Evolutionary conservation across 2,797 vertebrate genomes (phyloP).

Genomic region (Schizopygopsis pylzovi): DNA sequence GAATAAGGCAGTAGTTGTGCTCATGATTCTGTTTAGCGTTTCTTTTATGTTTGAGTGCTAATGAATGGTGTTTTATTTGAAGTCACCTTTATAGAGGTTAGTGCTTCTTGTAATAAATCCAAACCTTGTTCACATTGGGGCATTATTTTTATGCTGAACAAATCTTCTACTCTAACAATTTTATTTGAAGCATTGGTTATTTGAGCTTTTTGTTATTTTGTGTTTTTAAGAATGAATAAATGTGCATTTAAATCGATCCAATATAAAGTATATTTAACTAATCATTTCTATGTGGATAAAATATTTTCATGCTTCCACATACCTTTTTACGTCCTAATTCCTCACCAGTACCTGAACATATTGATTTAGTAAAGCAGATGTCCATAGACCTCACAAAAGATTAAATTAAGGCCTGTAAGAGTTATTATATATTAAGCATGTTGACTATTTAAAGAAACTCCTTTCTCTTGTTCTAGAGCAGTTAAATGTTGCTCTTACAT

Average conservation of each 20-base stretch:
- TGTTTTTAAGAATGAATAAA: neutral
- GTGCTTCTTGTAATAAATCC: neutral
- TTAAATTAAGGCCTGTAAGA: neutral
- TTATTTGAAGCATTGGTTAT: neutral
- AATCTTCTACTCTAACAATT: neutral
- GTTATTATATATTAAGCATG: neutral
- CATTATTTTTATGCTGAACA: neutral
- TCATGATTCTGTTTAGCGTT: neutral
- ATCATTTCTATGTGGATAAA: neutral
- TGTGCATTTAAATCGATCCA: neutral
- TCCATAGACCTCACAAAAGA: neutral
- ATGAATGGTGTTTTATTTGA: neutral
- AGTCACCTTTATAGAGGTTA: neutral
- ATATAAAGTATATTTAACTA: neutral
- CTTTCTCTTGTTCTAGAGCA: slow-evolving; percentile 15
- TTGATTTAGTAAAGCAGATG: neutral
- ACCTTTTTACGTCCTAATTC: neutral
- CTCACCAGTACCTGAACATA: neutral
- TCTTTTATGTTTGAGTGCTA: neutral
- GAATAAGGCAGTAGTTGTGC: neutral
- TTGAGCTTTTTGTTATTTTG: neutral
- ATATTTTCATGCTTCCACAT: neutral
- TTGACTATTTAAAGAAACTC: neutral
- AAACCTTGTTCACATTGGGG: neutral
- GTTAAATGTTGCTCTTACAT: slow-evolving; percentile 28